Evolutionary conservation across 2,113 vertebrate species (phyloP).

Genomic region (Vulpes lagopus): DNA sequence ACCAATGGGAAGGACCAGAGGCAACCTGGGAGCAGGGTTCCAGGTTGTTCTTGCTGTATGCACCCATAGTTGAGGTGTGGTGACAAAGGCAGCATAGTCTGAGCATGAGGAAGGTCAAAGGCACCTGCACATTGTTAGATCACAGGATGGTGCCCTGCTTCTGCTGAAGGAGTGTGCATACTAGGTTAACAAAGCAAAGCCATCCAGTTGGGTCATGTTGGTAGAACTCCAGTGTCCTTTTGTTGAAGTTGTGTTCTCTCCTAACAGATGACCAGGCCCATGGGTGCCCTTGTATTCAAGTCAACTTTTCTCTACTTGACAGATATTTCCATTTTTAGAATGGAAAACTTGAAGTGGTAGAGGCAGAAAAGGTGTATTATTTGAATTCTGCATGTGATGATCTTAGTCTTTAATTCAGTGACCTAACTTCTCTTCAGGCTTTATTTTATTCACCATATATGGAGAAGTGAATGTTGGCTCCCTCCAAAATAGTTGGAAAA

Average conservation of each 20-base stretch:
- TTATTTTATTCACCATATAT: background rate
- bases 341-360: background rate
- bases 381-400: background rate
- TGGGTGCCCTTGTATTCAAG: background rate
- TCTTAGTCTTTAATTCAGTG: background rate
- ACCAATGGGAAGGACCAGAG: background rate
- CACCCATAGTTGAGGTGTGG: background rate
- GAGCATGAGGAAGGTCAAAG: background rate
- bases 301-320: background rate
- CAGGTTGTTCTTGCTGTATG: background rate
- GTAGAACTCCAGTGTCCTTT: background rate
- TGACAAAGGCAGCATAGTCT: background rate
- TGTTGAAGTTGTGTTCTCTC: background rate
- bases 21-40: background rate
- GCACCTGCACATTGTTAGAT: background rate
- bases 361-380: background rate
- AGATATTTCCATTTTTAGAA: constrained; percentile 9
- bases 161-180: background rate
- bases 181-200: background rate
- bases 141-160: background rate
- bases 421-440: background rate
- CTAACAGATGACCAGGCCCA: background rate
- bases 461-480: background rate
- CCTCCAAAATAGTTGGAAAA: background rate
- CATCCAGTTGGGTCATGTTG: background rate